phyloP scores from a whole-genome alignment of 2,797 vertebrate species.

The Cryptoprocta ferox region DNA sequence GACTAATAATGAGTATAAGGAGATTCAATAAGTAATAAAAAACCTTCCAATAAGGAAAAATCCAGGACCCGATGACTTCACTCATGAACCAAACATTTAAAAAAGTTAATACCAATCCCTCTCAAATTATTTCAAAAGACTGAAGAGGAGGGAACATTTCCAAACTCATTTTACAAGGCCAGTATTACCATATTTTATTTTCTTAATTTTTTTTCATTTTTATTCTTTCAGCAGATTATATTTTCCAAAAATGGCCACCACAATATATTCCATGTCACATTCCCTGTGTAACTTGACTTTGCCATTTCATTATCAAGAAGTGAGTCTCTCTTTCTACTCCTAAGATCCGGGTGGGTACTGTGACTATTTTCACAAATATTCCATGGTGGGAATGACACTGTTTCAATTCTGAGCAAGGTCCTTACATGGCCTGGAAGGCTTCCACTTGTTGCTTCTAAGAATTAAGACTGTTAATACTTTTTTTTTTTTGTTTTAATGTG shows the following conservation, averaged over 20 bases:
- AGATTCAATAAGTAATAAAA: background rate
- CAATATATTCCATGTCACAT: background rate
- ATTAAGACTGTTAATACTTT: background rate
- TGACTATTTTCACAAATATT: background rate
- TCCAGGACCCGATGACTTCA: background rate
- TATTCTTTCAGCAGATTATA: background rate
- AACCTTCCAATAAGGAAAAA: background rate
- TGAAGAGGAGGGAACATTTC: background rate
- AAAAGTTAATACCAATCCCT: background rate
- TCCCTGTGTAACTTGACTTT: background rate
- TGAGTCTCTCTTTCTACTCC: background rate
- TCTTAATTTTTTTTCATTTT: background rate
- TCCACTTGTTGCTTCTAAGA: background rate
- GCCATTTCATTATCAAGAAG: background rate
- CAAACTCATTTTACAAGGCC: background rate
- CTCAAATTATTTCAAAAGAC: background rate
- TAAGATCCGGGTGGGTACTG: background rate
- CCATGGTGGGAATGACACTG: background rate
- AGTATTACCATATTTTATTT: background rate
- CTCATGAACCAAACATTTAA: background rate
- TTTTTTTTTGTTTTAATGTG: background rate
- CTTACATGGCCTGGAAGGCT: background rate
- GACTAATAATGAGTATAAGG: background rate
- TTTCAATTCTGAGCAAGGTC: background rate
- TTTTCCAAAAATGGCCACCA: background rate